Evolutionary conservation across 1,140 invertebrate species (phyloP), one percentile per base, ranked within the genome.

Genomic region (Zaprionus davidi): DNA sequence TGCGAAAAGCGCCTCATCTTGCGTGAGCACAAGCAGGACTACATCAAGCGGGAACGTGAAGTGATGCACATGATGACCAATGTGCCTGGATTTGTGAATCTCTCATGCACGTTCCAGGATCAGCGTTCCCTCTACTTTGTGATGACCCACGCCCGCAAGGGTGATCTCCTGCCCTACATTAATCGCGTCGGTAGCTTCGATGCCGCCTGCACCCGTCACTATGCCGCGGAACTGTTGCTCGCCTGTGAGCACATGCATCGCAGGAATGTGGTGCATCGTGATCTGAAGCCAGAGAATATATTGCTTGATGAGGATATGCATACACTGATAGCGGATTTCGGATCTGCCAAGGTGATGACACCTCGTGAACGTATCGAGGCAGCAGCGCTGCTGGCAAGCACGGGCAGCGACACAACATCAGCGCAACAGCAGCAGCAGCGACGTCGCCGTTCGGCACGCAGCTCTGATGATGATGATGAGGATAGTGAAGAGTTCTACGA

Each of bases 51-150:
- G 41, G 92, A 93, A 69, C 92, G 92, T 31, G 91, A 92, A 71
- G 90, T 85, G 69, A 81, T 93, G 94, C 79, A 92, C 91, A 68
- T 93, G 90, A 67, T 93, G 93, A 87, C 82, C 38, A 92, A 82
- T 67, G 88, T 91, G 53, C 96, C 95, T 17, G 99, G 98, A 92
- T 98, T 99, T 93, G 97, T 99, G 15, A 96, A 97, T 85, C 94
- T 99, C 5, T 98, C 97, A 90, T 99, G 97, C 93, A 99, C 99
- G 44, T 99, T 99, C 94, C 99, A 99, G 94, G 98, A 99, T 93
- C 82, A 94, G 22, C 96, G 98, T 76, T 95, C 98, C 86, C 95
- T 99, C 17, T 99, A 99, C 94, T 99, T 99, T 95, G 99, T 99
- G 2, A 94, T 99, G 79, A 97, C 97, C 5, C 99, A 98, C 93